Percentiles rank a stretch among this genome's conserved stretches.
These are phyloP conservation scores for Hipparchia sbordonii DNA, from an alignment of 2,888 invertebrate species.

Conservation along the genomic window DNA sequence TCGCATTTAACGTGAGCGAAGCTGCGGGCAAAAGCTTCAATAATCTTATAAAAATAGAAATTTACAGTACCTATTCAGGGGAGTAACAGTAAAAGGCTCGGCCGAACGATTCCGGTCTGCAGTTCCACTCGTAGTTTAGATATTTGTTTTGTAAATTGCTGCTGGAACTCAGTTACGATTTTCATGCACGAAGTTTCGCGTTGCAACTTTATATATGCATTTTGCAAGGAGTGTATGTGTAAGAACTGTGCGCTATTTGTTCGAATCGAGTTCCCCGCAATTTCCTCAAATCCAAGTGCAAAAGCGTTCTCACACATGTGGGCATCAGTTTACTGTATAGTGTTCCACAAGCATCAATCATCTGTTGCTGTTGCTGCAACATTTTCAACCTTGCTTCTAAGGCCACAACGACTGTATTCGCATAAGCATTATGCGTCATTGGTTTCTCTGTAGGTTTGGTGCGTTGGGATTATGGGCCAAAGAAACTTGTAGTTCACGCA, in stretches of 20 bases:
- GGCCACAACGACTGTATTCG: not conserved
- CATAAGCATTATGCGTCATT: not conserved
- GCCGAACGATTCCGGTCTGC: constrained; percentile 13
- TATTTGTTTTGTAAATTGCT: constrained; percentile 58
- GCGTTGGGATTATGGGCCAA: constrained; percentile 36
- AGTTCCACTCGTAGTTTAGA: constrained; percentile 19
- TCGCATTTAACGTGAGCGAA: too few relatives aligned
- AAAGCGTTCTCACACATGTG: constrained; percentile 58
- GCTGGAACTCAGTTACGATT: constrained; percentile 50
- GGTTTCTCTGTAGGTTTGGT: constrained; percentile 20
- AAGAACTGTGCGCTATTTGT: constrained; percentile 60
- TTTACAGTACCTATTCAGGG: too few relatives aligned
- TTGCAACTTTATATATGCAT: constrained; percentile 58
- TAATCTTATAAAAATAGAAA: too few relatives aligned
- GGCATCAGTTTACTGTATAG: constrained; percentile 50
- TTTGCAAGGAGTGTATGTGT: constrained; percentile 54
- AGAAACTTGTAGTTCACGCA: constrained; percentile 40
- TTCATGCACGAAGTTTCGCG: constrained; percentile 52
- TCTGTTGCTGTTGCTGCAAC: constrained; percentile 21
- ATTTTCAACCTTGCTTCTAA: constrained; percentile 8
- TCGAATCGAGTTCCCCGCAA: constrained; percentile 61
- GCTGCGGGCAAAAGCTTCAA: too few relatives aligned
- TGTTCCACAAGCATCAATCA: constrained; percentile 17
- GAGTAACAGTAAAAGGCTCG: not conserved
- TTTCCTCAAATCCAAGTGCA: constrained; percentile 60